A percentile compares a stretch with the other conserved stretches of the same genome.
These are phyloP conservation scores for Netelia melanura DNA, from an alignment of 2,888 invertebrate genomes.

Conservation along the genomic window DNA sequence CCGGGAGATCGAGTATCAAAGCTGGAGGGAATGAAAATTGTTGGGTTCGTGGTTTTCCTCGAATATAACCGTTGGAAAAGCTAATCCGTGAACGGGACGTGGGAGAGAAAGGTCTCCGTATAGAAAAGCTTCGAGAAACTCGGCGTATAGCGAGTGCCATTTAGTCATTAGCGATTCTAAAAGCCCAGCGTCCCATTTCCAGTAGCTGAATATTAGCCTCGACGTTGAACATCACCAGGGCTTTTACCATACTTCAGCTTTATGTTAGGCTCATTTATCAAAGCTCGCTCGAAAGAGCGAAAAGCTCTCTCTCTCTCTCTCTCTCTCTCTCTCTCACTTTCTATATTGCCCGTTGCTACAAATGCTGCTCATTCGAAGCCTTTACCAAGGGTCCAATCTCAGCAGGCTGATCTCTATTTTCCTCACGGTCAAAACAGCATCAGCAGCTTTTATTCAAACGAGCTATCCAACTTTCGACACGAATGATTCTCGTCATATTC, in stretches of 20 bases:
- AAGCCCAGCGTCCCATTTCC: conserved; percentile 74
- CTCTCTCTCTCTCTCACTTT: not conserved
- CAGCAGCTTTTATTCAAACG: conserved; percentile 9
- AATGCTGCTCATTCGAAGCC: conserved; percentile 41
- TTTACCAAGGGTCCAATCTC: conserved; percentile 18
- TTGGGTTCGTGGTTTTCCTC: conserved; percentile 51
- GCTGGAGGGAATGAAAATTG: conserved; percentile 51
- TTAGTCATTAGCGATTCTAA: conserved; percentile 84
- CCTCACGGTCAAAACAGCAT: conserved; percentile 38
- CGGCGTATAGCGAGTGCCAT: conserved; percentile 76
- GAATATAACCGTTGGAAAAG: conserved; percentile 66
- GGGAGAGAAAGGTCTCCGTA: conserved; percentile 58
- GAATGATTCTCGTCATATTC: not conserved
- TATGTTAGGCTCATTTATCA: conserved; percentile 83
- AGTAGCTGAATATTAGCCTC: conserved; percentile 80
- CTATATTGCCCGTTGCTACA: conserved; percentile 6
- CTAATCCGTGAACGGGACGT: conserved; percentile 69
- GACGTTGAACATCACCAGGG: conserved; percentile 72
- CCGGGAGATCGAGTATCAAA: conserved; percentile 27
- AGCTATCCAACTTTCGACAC: not conserved
- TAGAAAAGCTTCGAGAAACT: conserved; percentile 68
- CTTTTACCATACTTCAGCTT: conserved; percentile 84
- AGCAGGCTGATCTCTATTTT: conserved; percentile 20
- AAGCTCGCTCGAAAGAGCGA: conserved; percentile 71
- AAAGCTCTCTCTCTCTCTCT: conserved; percentile 14